Conservation (phyloP, 1,140 invertebrate genomes). For the Reticulitermes speratus region DNA sequence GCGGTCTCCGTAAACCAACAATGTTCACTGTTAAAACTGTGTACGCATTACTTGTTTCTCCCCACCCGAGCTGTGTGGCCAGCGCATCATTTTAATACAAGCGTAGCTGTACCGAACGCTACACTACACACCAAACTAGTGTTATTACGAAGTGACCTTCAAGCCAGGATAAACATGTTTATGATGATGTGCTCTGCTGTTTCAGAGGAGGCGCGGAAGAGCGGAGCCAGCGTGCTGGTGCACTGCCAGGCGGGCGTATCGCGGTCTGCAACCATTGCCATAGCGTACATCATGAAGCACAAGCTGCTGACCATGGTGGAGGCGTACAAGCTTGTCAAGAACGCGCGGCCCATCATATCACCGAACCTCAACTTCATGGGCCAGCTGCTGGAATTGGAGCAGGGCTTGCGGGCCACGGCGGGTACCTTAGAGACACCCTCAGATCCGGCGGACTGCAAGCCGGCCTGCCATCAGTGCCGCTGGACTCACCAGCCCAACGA, state of each 20-base stretch:
- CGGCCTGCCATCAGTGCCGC: slow-evolving; percentile 51
- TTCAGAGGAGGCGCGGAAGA: slow-evolving; percentile 81
- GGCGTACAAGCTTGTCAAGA: slow-evolving; percentile 86
- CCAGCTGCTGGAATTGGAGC: slow-evolving; percentile 86
- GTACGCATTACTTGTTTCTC: too few species aligned
- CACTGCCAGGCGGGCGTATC: slow-evolving; percentile 96
- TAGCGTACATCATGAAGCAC: slow-evolving; percentile 93
- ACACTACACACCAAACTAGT: too few species aligned
- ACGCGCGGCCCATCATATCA: slow-evolving; percentile 84
- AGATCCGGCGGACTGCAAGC: slow-evolving; percentile 42
- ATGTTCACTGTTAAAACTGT: too few species aligned
- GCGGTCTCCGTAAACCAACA: too few species aligned
- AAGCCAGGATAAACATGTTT: too few species aligned
- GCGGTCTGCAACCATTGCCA: slow-evolving; percentile 89
- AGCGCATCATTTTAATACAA: too few species aligned
- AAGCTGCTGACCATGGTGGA: slow-evolving; percentile 83
- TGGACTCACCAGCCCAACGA: slow-evolving; percentile 55
- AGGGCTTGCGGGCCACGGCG: slow-evolving; percentile 53
- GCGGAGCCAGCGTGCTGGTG: slow-evolving; percentile 78
- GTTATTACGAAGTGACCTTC: too few species aligned
- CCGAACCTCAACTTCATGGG: slow-evolving; percentile 98
- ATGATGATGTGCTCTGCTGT: slow-evolving; percentile 40
- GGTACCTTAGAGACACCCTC: slow-evolving; percentile 36
- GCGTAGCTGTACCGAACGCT: too few species aligned
- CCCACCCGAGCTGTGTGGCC: too few species aligned